A percentile compares a stretch with the other conserved stretches of the same genome.
phyloP scores from a whole-genome alignment of 2,113 vertebrate species.

The Anoplopoma fimbria region DNA sequence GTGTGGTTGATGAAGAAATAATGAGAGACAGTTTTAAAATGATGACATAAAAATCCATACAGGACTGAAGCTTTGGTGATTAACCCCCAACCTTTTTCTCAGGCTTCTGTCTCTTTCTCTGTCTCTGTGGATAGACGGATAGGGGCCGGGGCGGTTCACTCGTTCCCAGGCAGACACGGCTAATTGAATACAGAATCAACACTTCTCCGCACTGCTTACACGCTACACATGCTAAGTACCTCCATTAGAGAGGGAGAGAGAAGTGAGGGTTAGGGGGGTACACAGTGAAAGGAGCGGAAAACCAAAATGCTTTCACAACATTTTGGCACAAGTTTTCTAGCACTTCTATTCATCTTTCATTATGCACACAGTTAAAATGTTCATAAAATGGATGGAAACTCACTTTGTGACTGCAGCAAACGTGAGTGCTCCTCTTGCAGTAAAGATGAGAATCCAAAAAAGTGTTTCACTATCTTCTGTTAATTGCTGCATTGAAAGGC shows the following conservation, averaged over 20 bases:
- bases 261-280: conserved; percentile 17
- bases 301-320: conserved; percentile 31
- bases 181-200: conserved; percentile 81
- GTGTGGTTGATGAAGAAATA: conserved; percentile 23
- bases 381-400: background rate
- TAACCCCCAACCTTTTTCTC: conserved; percentile 42
- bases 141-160: conserved; percentile 45
- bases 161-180: conserved; percentile 63
- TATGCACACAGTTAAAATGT: conserved; percentile 12
- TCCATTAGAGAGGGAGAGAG: conserved; percentile 45
- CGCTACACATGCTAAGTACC: conserved; percentile 76
- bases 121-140: conserved; percentile 25
- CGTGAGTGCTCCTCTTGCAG: background rate
- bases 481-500: too few relatives aligned
- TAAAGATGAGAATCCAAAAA: background rate
- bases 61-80: conserved; percentile 46
- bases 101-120: background rate
- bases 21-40: conserved; percentile 22
- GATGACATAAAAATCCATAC: conserved; percentile 32
- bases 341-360: background rate
- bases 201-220: conserved; percentile 75
- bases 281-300: conserved; percentile 21
- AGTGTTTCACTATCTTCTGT: background rate
- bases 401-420: background rate
- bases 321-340: background rate